These are phyloP conservation scores for Vipera latastei DNA, from an alignment of 2,797 vertebrate species.

Conservation along the genomic window DNA sequence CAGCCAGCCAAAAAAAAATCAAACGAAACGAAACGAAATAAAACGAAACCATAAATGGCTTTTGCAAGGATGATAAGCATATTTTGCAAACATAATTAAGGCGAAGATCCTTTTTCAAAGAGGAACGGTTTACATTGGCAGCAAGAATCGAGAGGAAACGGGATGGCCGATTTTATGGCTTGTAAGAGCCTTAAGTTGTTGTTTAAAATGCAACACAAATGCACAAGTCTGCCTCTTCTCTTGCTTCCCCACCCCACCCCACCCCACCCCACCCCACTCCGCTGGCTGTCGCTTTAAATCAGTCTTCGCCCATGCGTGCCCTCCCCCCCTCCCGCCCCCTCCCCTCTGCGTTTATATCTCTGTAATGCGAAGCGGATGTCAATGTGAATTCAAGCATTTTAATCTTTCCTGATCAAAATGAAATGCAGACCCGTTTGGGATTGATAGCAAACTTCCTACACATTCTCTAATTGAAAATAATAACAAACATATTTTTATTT, in stretches of 20 bases:
- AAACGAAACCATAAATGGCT: not conserved
- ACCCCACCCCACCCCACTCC: no score
- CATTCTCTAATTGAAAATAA: slow-evolving; percentile 44
- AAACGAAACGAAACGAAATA: not conserved
- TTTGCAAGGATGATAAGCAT: slow-evolving; percentile 13
- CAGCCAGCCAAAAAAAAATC: not conserved
- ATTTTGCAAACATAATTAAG: slow-evolving; percentile 30
- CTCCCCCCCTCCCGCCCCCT: not conserved
- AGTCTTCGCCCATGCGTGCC: not conserved
- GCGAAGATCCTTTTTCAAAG: slow-evolving; percentile 23
- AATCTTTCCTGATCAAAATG: slow-evolving; percentile 52
- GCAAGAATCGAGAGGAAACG: not conserved
- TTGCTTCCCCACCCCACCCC: not conserved
- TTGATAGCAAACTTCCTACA: slow-evolving; percentile 40
- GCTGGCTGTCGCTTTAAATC: slow-evolving; percentile 27
- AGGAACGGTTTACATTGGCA: slow-evolving; percentile 17
- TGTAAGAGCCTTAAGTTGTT: not conserved
- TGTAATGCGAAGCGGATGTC: slow-evolving; percentile 44
- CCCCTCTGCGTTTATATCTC: slow-evolving; percentile 22
- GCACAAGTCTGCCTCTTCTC: not conserved
- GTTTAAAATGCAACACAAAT: slow-evolving; percentile 19
- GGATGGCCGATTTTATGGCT: slow-evolving; percentile 1
- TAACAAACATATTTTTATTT: slow-evolving; percentile 35
- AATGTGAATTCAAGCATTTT: slow-evolving; percentile 38
- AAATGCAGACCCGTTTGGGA: slow-evolving; percentile 38